Evolutionary conservation across 2,888 invertebrate species (phyloP), one percentile per base, ranked within the genome.

Genomic region (Argyresthia albistria): DNA sequence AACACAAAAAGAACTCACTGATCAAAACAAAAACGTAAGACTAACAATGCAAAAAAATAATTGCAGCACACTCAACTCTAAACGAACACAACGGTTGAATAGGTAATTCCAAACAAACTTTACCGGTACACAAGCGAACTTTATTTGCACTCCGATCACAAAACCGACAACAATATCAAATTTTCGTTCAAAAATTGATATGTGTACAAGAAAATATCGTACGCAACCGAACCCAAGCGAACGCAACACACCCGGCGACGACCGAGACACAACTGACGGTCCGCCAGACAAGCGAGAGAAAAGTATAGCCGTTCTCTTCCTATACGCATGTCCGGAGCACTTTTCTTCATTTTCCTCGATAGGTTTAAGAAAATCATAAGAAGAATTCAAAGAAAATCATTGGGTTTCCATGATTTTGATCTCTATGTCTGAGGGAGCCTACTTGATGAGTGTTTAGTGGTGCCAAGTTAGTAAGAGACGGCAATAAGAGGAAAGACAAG

Each of bases 121-220:
- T 78, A 78, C 78, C 75, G 72, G 67, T 70, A 57, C 72, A 73
- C 66, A 64, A 70, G 69, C 69, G 61, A 76, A 78, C 73, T 75
- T 77, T 76, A 54, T 66, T 70, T 68, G 72, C 80, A 80, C 77
- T 78, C 72, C 62, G 62, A 60, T 58, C 81, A 84, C 83, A 76
- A 76, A 67, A 70, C 72, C 68, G 76, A 86, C 86, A 69, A 86
- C 86, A 60, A 81, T 83, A 86, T 81, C 84, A 81, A 86, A 84
- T 79, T 87, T 86, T 80, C 76, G 68, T 78, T 78, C 78, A 80
- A 86, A 87, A 87, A 82, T 82, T 76, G 84, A 87, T 84, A 86
- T 80, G 86, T 86, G 86, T 78, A 75, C 76, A 66, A 69, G 67
- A 25, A 11, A 66, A 35, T 73, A 68, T 68, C 65, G 65, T 61